A percentile compares a stretch with the other conserved stretches of the same genome.
Evolutionary conservation across 2,797 vertebrate species (phyloP).

Genomic region (Myotis findleyi): DNA sequence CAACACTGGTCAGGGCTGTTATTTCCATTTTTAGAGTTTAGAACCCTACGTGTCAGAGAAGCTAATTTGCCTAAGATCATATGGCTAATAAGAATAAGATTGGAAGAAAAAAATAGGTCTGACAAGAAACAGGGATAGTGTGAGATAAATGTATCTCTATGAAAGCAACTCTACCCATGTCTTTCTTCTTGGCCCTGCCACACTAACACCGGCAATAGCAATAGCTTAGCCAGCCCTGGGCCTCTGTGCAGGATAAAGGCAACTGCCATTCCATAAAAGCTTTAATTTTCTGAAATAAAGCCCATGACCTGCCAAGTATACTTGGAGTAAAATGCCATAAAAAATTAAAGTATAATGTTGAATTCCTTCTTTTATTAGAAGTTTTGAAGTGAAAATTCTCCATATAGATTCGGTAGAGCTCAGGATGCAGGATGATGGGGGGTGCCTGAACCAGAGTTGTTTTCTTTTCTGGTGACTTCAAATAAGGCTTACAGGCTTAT

Average conservation of each 20-base stretch:
- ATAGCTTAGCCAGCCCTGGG: not conserved
- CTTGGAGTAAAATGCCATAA: conserved; percentile 28
- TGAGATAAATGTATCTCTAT: not conserved
- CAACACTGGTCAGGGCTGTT: not conserved
- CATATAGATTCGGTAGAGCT: not conserved
- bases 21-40: not conserved
- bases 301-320: not conserved
- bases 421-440: too few species aligned
- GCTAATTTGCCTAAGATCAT: not conserved
- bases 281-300: conserved; percentile 42
- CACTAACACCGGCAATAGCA: not conserved
- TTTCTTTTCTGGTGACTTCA: not conserved
- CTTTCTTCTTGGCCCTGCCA: not conserved
- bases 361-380: conserved; percentile 42
- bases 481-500: not conserved
- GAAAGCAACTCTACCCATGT: not conserved
- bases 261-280: not conserved
- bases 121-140: not conserved
- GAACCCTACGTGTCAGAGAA: not conserved
- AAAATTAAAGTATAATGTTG: not conserved
- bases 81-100: not conserved
- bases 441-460: not conserved
- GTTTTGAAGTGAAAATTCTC: not conserved
- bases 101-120: not conserved
- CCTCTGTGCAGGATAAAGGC: not conserved